Evolutionary conservation across 2,888 invertebrate species (phyloP).

Genomic region (Elgonia sp.): DNA sequence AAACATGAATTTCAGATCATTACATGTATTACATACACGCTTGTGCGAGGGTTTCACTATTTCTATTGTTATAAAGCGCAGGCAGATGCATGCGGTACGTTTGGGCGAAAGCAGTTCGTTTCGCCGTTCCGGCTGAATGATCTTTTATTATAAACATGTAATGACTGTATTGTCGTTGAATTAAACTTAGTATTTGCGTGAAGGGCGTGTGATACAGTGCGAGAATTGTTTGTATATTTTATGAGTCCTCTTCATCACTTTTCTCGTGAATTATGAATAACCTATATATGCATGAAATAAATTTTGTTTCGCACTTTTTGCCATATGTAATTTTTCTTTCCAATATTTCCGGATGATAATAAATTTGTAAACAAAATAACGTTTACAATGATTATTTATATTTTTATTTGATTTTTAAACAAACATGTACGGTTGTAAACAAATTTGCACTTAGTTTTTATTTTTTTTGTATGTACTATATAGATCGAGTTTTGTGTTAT

Average conservation of each 20-base stretch:
- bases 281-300: too few species aligned
- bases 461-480: too few species aligned
- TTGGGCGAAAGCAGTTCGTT: conserved; percentile 77
- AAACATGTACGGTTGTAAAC: too few species aligned
- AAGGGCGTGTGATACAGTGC: conserved; percentile 37
- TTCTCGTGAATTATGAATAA: neutral
- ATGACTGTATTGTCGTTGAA: conserved; percentile 83
- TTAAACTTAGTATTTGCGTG: conserved; percentile 80
- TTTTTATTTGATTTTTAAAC: too few species aligned
- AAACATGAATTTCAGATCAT: conserved; percentile 15
- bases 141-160: conserved; percentile 82
- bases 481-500: too few species aligned
- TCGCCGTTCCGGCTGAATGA: conserved; percentile 82
- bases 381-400: too few species aligned
- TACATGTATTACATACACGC: conserved; percentile 18
- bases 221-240: conserved; percentile 28
- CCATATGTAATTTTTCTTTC: too few species aligned
- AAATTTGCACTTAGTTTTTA: too few species aligned
- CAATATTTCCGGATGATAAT: too few species aligned
- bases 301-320: too few species aligned
- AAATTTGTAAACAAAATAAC: too few species aligned
- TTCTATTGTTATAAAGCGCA: conserved; percentile 66
- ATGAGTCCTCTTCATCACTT: neutral
- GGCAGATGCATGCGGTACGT: conserved; percentile 80
- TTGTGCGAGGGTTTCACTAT: conserved; percentile 53